Conservation (phyloP, 2,888 invertebrate species). For the Lasioglossum calceatum region DNA sequence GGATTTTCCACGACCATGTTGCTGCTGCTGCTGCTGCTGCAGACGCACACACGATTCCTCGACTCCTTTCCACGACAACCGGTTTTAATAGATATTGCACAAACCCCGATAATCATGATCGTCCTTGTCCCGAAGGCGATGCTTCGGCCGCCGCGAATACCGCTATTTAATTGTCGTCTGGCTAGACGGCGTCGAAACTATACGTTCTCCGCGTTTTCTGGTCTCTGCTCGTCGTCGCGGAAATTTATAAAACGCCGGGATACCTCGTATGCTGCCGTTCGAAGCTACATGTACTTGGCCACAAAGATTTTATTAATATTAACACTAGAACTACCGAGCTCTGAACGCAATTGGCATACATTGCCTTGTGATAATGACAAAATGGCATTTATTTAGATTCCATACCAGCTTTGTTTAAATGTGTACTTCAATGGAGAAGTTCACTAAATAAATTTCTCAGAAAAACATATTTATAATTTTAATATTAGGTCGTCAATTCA, state of each 20-base stretch:
- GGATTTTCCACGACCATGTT: conserved; percentile 34
- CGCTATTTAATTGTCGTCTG: conserved; percentile 22
- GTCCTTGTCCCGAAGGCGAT: conserved; percentile 19
- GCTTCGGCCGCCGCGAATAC: conserved; percentile 6
- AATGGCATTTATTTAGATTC: no score
- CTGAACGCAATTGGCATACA: no score
- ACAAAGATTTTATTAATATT: neutral
- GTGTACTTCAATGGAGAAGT: no score
- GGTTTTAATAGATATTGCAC: conserved; percentile 47
- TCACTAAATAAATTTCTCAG: no score
- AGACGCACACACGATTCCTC: conserved; percentile 28
- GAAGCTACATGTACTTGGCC: neutral
- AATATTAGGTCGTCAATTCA: no score
- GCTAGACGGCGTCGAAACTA: neutral
- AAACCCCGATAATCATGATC: conserved; percentile 42
- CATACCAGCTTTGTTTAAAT: no score
- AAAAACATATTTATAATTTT: no score
- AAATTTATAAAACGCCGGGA: neutral
- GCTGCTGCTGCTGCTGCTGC: neutral
- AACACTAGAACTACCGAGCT: no score
- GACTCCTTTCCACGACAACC: conserved; percentile 40
- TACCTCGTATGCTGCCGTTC: neutral
- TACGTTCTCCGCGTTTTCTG: neutral
- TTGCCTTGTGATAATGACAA: no score
- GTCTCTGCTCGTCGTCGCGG: neutral